Percentiles rank a stretch among this genome's conserved stretches.
Evolutionary conservation across 2,888 invertebrate species (phyloP).

Genomic region (Acanthoscelides obtectus): DNA sequence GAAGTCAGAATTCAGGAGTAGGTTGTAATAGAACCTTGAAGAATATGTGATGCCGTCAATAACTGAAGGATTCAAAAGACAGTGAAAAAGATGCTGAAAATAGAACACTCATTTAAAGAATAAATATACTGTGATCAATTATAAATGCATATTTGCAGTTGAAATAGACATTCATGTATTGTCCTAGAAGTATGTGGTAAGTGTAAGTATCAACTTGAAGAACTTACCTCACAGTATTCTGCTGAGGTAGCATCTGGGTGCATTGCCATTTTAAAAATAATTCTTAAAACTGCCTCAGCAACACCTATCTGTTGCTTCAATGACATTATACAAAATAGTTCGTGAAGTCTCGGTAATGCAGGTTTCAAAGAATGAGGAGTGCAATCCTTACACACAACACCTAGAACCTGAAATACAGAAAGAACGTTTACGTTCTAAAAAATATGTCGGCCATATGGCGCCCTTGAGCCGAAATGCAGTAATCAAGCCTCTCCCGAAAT

Average conservation of each 20-base stretch:
- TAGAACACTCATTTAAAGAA: background rate
- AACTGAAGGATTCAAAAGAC: constrained; percentile 17
- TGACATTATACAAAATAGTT: constrained; percentile 21
- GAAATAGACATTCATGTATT: too few species aligned
- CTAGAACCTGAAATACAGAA: constrained; percentile 18
- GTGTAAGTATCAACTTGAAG: too few species aligned
- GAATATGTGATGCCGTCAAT: constrained; percentile 22
- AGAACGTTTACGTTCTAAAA: too few species aligned
- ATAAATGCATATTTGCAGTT: too few species aligned
- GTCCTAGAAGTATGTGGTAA: too few species aligned
- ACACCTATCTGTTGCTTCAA: constrained; percentile 17
- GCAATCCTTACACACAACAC: constrained; percentile 23
- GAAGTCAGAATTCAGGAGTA: constrained; percentile 25
- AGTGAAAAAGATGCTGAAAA: constrained; percentile 26
- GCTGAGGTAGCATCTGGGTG: constrained; percentile 24
- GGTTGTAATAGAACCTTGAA: constrained; percentile 24
- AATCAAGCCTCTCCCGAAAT: too few species aligned
- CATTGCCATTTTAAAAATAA: constrained; percentile 26
- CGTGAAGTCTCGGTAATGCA: constrained; percentile 21
- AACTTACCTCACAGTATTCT: constrained; percentile 18
- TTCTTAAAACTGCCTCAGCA: constrained; percentile 22
- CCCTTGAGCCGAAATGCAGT: too few species aligned
- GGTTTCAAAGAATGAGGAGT: constrained; percentile 26
- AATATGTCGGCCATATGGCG: too few species aligned
- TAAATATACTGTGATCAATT: too few species aligned